Evolutionary conservation across 1,140 invertebrate genomes (phyloP).

Genomic region (Philotrypesis tridentata): DNA sequence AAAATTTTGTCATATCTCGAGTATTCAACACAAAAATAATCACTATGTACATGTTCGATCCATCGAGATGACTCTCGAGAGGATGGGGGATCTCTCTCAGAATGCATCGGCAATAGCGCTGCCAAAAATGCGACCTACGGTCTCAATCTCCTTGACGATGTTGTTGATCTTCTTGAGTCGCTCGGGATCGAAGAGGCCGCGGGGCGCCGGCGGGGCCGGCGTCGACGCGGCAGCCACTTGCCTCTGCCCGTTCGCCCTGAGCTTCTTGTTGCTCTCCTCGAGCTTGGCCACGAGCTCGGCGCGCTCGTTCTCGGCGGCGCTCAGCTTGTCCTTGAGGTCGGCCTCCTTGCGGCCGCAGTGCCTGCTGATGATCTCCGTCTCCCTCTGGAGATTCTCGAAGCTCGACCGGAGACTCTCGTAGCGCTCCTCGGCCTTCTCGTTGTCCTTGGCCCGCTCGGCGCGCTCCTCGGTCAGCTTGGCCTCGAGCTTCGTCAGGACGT

Average conservation of each 20-base stretch:
- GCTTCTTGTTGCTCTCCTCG: not conserved
- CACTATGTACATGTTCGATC: constrained; percentile 13
- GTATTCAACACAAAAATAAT: not conserved
- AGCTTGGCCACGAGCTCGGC: not conserved
- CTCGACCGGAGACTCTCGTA: not conserved
- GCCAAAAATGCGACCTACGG: constrained; percentile 34
- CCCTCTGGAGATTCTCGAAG: not conserved
- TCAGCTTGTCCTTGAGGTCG: constrained; percentile 1
- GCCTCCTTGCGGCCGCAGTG: not conserved
- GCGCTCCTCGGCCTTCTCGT: not conserved
- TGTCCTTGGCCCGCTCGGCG: not conserved
- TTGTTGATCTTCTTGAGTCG: constrained; percentile 29
- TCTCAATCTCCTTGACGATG: constrained; percentile 38
- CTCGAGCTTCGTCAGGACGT: not conserved
- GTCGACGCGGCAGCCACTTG: not conserved
- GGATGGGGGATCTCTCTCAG: too few species aligned
- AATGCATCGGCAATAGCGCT: constrained; percentile 7
- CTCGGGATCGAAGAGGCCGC: not conserved
- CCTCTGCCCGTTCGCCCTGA: not conserved
- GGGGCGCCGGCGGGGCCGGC: not conserved
- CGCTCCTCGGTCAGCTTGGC: not conserved
- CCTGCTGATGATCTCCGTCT: not conserved
- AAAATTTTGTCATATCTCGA: not conserved
- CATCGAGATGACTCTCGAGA: too few species aligned
- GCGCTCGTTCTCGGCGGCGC: not conserved